Base-by-base conservation (phyloP, 2,888 invertebrate genomes). In the Liodrosophila aerea region DNA sequence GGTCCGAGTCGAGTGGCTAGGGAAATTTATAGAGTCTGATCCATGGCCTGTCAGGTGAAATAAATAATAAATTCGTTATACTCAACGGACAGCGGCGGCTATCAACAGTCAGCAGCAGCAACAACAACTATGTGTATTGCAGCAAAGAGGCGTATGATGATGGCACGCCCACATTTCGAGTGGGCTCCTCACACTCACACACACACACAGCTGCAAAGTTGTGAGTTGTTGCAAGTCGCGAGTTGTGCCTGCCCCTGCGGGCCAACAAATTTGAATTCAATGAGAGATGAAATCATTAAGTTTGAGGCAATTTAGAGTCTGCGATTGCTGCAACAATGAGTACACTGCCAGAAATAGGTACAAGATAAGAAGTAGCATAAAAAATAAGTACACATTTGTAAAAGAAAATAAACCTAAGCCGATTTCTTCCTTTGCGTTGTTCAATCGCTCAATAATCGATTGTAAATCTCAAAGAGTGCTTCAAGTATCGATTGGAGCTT, bases 11-110 rank as follows among this genome's bases (percentile, higher is more conserved):
- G 64, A 71, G 54, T 60, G 76, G 83, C 85, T 85, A 83, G 86
- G 64, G 73, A 87, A 87, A 87, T 87, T 88, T 87, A 88, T 87
- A 80, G 88, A 86, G 84, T 88, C 86, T 88, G 87, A 84, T 88
- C 88, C 83, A 75, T 76, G 81, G 77, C 84, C 87, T 89, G 88
- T 89, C 88, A 88, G 89, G 88, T 89, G 89, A 89, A 89, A 89
- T 88, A 88, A 89, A 88, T 88, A 88, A 88, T 88, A 88, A 88
- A 89, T 88, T 89, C 87, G 89, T 88, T 87, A 88, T 87, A 84
- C 5, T 84, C 64, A 66, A 31, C 61, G 57, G 64, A 73, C 73
- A 62, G 62, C 73, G 64, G 57, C 52, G 64, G 69, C 76, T 80
- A 78, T 78, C 75, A 75, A 72, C 74, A 57, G 70, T 65, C 66